A percentile compares a stretch with the other conserved stretches of the same genome.
These are phyloP conservation scores for Polypterus senegalus DNA, from an alignment of 2,113 vertebrate genomes.

Conservation along the genomic window DNA sequence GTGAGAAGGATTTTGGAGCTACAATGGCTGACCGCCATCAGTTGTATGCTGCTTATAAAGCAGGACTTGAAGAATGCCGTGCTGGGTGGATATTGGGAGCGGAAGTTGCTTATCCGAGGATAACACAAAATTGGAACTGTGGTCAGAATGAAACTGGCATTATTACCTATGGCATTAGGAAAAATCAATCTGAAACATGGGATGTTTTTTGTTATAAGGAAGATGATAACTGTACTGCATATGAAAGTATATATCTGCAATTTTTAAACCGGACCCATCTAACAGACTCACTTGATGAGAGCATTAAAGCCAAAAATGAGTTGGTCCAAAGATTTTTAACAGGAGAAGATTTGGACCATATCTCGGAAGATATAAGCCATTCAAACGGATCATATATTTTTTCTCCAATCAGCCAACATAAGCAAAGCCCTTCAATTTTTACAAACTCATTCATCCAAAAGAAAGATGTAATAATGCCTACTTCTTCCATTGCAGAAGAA, in stretches of 20 bases:
- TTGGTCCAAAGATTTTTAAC: too few species aligned
- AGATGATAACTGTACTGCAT: constrained; percentile 13
- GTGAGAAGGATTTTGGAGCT: constrained; percentile 21
- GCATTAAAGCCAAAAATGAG: too few species aligned
- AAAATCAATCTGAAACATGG: constrained; percentile 22
- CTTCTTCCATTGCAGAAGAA: too few species aligned
- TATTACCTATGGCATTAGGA: constrained; percentile 23
- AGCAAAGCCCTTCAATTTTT: too few species aligned
- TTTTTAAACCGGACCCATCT: too few species aligned
- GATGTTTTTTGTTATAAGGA: constrained; percentile 24
- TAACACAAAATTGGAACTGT: constrained; percentile 22
- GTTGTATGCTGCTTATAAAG: constrained; percentile 11
- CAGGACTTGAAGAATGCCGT: constrained; percentile 22
- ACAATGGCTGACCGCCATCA: constrained; percentile 17
- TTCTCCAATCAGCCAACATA: too few species aligned
- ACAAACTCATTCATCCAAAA: too few species aligned
- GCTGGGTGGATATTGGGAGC: constrained; percentile 20
- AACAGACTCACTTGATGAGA: too few species aligned
- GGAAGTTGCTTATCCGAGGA: constrained; percentile 24
- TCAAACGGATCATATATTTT: too few species aligned
- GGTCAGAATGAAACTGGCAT: constrained; percentile 23
- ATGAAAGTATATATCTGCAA: not conserved
- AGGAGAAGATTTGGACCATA: too few species aligned
- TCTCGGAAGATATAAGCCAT: too few species aligned
- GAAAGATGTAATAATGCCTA: too few species aligned